Evolutionary conservation across 2,113 vertebrate genomes (phyloP).

Genomic region (Thamnaconus septentrionalis): DNA sequence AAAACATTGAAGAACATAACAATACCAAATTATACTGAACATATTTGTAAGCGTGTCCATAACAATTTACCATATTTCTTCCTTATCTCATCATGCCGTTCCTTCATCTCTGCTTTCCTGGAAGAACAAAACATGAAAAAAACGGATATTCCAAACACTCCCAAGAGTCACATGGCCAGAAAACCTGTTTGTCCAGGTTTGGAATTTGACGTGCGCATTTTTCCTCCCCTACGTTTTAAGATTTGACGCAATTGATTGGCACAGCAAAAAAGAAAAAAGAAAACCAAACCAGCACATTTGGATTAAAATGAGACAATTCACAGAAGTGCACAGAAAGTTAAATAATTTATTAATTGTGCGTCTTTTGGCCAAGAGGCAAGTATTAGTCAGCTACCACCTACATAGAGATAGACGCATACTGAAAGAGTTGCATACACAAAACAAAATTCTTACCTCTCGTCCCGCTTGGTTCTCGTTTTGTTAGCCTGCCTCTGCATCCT

Average conservation of each 20-base stretch:
- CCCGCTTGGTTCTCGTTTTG: constrained; percentile 81
- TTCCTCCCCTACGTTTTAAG: neutral
- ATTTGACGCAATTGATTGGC: constrained; percentile 10
- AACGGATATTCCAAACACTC: constrained; percentile 3
- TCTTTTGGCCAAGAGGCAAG: no score
- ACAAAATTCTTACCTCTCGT: constrained; percentile 81
- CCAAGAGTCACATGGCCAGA: constrained; percentile 6
- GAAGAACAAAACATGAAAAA: constrained; percentile 26
- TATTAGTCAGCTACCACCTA: no score
- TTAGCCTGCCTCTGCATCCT: constrained; percentile 78
- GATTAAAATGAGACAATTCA: no score
- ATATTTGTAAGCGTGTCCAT: neutral
- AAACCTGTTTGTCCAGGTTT: constrained; percentile 46
- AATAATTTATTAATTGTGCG: no score
- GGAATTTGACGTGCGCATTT: constrained; percentile 29
- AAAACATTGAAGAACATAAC: neutral
- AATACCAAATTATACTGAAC: neutral
- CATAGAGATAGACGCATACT: neutral
- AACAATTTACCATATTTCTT: constrained; percentile 88
- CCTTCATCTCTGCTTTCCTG: constrained; percentile 90
- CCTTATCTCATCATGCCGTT: constrained; percentile 91
- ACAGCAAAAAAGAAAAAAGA: constrained; percentile 7
- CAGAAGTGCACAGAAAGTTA: no score
- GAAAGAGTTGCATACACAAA: neutral
- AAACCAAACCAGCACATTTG: neutral